Base-by-base conservation (phyloP, 2,888 invertebrate species). In the Brachynemurus nebulosus region DNA sequence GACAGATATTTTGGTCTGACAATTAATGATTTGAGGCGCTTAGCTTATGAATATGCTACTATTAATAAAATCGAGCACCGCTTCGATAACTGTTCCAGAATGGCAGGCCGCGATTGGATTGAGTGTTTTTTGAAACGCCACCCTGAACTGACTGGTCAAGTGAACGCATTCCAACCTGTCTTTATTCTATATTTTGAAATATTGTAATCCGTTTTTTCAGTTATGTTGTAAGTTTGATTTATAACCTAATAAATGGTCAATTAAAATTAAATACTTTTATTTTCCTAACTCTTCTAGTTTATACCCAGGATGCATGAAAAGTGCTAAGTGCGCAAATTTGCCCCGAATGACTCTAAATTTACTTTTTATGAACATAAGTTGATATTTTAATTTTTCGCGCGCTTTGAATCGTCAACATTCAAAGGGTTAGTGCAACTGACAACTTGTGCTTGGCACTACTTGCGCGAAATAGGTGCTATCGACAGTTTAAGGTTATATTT, bases 381-480 rank as follows among this genome's bases (percentile, higher is more conserved):
- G 6, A 34, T 34, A 34, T 34, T n/a, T 35, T 30, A 14, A 14
- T 30, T 37, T 42, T 42, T 42, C 34, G 42, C 30, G n/a, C 42
- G 42, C 34, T 42, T 42, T 30, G 34, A 12, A 42, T 35, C 12
- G 12, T 42, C 7, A 42, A 16, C 34, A 42, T 42, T 34, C 14
- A 34, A 35, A 42, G 17, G 34, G 12, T 34, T 42, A 16, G 7
- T 42, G 16, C 19, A 35, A 34, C 42, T 42, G 42, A 14, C 34
- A 42, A 42, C 16, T 42, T 34, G 34, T 42, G 34, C 4, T 12
- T 42, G 19, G 42, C 42, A 33, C 34, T 16, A 42, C 30, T 42
- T 8, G 42, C 42, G 42, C 36, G 36, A 42, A 42, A 42, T 36
- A 42, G 34, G 9, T 34, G 42, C 21, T 36, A 36, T n/a, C 36